phyloP scores from a whole-genome alignment of 2,888 invertebrate species.

The Limnephilus rhombicus region DNA sequence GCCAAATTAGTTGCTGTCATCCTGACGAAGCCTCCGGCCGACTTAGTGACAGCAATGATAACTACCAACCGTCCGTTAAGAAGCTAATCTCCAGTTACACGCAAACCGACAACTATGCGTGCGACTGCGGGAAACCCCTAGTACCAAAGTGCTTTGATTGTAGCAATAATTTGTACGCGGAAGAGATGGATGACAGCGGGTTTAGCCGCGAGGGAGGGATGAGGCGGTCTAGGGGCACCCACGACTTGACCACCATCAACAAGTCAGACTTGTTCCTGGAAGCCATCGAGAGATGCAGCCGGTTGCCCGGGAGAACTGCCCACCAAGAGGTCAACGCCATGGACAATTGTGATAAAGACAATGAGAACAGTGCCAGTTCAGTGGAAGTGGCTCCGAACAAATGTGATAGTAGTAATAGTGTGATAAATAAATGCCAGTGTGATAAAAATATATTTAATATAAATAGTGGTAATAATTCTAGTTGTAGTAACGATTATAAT shows the following conservation, averaged over 20 bases:
- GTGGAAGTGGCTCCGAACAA: constrained; percentile 67
- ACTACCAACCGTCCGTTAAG: constrained; percentile 68
- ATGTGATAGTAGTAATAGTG: constrained; percentile 68
- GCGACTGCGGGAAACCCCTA: constrained; percentile 70
- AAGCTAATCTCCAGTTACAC: constrained; percentile 69
- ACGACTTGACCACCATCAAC: constrained; percentile 72
- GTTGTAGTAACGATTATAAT: constrained; percentile 50
- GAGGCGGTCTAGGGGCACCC: constrained; percentile 74
- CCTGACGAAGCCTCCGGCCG: constrained; percentile 61
- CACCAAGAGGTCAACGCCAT: constrained; percentile 65
- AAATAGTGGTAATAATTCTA: constrained; percentile 67
- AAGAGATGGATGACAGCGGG: not conserved
- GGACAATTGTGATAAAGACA: constrained; percentile 50
- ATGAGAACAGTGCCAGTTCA: constrained; percentile 19
- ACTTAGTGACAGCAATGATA: constrained; percentile 68
- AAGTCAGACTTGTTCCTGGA: constrained; percentile 78
- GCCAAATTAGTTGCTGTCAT: constrained; percentile 39
- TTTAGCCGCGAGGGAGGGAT: constrained; percentile 68
- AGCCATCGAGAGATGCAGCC: constrained; percentile 77
- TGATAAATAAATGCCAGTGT: constrained; percentile 69
- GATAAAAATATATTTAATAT: constrained; percentile 69
- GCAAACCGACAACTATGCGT: constrained; percentile 74
- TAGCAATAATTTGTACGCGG: not conserved
- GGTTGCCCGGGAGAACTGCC: constrained; percentile 63
- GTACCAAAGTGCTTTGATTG: constrained; percentile 62